Conservation (phyloP, 2,888 invertebrate genomes). For the Pammene aurita region DNA sequence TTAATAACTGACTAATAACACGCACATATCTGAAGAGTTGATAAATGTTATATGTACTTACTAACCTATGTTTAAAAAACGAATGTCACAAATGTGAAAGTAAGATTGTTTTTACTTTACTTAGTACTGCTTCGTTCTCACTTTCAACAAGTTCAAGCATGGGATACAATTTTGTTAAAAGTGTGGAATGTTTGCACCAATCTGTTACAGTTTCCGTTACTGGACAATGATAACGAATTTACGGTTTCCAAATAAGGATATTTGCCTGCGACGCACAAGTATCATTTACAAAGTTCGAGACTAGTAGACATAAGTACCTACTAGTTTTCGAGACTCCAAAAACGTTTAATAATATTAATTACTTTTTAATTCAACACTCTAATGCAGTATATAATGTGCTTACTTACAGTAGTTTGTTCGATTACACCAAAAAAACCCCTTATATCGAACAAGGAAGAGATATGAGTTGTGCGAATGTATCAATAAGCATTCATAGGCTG, state of each 20-base stretch:
- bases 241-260: too few species aligned
- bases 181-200: neutral
- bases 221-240: neutral
- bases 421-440: too few species aligned
- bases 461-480: neutral
- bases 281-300: too few species aligned
- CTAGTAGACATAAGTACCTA: neutral
- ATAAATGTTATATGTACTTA: too few species aligned
- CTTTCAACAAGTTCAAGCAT: conserved; percentile 5
- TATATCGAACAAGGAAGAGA: too few species aligned
- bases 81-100: conserved; percentile 25
- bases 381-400: neutral
- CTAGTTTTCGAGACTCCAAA: neutral
- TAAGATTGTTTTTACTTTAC: conserved; percentile 11
- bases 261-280: too few species aligned
- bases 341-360: neutral
- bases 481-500: neutral
- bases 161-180: conserved; percentile 4
- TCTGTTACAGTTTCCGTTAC: conserved; percentile 1
- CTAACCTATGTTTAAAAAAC: conserved; percentile 7
- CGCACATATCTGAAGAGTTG: too few species aligned
- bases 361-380: neutral
- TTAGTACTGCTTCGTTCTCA: conserved; percentile 3
- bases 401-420: too few species aligned
- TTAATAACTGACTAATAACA: too few species aligned